Conservation (phyloP, 2,113 vertebrate genomes). For the Lichenostomus cassidix region DNA sequence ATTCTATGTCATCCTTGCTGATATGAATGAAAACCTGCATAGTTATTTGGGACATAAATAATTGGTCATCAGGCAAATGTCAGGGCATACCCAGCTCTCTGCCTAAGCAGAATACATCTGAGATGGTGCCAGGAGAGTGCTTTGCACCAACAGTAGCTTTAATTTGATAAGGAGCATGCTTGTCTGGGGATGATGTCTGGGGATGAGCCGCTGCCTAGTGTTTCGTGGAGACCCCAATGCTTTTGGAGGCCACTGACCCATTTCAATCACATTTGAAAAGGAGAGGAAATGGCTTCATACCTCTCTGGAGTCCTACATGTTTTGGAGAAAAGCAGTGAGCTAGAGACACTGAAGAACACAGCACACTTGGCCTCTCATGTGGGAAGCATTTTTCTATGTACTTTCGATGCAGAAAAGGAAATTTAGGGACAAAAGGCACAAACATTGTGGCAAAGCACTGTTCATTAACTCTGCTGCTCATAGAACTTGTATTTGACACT, state of each 20-base stretch:
- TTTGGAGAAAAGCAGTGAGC: not conserved
- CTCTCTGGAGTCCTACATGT: not conserved
- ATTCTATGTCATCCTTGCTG: not conserved
- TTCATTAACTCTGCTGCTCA: not conserved
- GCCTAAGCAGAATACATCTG: not conserved
- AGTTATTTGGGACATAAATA: not conserved
- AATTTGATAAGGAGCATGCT: not conserved
- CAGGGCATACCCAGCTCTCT: not conserved
- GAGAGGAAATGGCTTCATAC: not conserved
- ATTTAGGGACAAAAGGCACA: not conserved
- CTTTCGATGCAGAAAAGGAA: not conserved
- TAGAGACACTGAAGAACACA: not conserved
- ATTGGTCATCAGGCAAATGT: accelerated
- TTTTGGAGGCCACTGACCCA: not conserved
- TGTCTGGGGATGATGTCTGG: accelerated
- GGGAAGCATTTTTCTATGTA: not conserved
- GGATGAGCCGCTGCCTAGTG: not conserved
- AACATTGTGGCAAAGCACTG: not conserved
- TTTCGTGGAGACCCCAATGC: not conserved
- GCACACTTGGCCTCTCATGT: not conserved
- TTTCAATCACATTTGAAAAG: not conserved
- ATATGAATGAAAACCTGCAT: not conserved
- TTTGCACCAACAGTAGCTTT: not conserved
- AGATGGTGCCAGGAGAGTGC: not conserved
- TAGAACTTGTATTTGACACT: not conserved